A percentile compares a stretch with the other conserved stretches of the same genome.
Evolutionary conservation across 2,113 vertebrate genomes (phyloP).

Genomic region (Ochotona curzoniae): DNA sequence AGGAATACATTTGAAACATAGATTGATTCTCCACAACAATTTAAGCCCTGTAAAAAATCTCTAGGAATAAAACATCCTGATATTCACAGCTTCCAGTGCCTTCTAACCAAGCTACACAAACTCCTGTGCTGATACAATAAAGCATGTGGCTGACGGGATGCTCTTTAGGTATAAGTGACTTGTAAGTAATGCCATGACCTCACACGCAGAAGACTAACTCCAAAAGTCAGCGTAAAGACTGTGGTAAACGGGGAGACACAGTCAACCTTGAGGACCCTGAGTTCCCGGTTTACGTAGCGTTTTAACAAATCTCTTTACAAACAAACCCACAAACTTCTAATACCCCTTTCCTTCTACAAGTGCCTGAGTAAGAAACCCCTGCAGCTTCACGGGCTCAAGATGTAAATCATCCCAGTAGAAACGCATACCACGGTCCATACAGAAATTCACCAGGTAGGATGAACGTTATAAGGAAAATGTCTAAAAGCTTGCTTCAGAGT

Average conservation of each 20-base stretch:
- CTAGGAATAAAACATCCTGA: conserved; percentile 50
- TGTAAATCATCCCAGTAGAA: not conserved
- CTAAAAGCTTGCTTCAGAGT: not conserved
- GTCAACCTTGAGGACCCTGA: conserved; percentile 6
- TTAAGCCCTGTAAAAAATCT: not conserved
- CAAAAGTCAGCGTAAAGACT: not conserved
- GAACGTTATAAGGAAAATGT: not conserved
- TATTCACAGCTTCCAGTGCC: rapidly evolving
- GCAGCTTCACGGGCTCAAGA: not conserved
- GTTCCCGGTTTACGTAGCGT: conserved; percentile 49
- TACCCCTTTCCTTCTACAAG: not conserved
- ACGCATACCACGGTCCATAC: not conserved
- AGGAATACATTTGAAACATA: conserved; percentile 39
- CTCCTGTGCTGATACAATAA: conserved; percentile 56
- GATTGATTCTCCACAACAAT: not conserved
- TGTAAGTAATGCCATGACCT: conserved; percentile 70
- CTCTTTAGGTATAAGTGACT: conserved; percentile 54
- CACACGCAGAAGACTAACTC: conserved; percentile 61
- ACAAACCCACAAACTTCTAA: not conserved
- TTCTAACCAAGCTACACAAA: conserved; percentile 56
- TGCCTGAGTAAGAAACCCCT: not conserved
- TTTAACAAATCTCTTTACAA: not conserved
- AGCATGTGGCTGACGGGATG: conserved; percentile 64
- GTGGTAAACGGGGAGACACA: conserved; percentile 36
- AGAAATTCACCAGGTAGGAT: not conserved